phyloP scores from a whole-genome alignment of 2,113 vertebrate genomes.

The Cynoglossus semilaevis region DNA sequence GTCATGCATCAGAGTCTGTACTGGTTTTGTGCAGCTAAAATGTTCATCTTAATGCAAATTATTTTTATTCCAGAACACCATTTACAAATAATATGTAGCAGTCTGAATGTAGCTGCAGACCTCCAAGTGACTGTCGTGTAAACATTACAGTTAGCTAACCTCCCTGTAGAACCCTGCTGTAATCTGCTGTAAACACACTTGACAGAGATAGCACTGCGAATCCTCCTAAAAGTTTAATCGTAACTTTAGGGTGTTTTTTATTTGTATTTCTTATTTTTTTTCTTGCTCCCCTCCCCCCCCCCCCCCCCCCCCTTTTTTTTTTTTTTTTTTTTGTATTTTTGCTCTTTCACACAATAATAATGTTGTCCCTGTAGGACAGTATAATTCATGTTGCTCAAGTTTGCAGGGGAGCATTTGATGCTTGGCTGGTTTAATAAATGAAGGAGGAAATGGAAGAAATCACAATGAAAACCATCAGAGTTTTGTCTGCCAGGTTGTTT shows the following conservation, averaged over 20 bases:
- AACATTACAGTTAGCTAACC: constrained; percentile 30
- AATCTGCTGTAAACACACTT: constrained; percentile 38
- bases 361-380: constrained; percentile 20
- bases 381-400: constrained; percentile 32
- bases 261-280: constrained; percentile 46
- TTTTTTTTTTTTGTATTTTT: constrained; percentile 44
- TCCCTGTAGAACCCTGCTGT: constrained; percentile 9
- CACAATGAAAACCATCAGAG: too few species aligned
- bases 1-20: too few species aligned
- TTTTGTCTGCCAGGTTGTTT: too few species aligned
- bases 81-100: too few species aligned
- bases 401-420: not conserved
- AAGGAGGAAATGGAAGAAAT: not conserved
- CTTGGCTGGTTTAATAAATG: constrained; percentile 13
- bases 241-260: constrained; percentile 16
- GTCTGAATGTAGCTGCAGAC: constrained; percentile 3
- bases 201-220: constrained; percentile 29
- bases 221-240: constrained; percentile 28
- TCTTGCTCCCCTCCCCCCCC: too few species aligned
- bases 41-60: too few species aligned
- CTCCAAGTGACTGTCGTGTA: constrained; percentile 12
- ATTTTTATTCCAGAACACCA: too few species aligned
- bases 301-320: too few species aligned
- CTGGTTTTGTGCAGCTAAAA: too few species aligned
- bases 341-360: not conserved